A percentile compares a stretch with the other conserved stretches of the same genome.
phyloP scores from a whole-genome alignment of 2,797 vertebrate genomes.

The Pelodytes ibericus region DNA sequence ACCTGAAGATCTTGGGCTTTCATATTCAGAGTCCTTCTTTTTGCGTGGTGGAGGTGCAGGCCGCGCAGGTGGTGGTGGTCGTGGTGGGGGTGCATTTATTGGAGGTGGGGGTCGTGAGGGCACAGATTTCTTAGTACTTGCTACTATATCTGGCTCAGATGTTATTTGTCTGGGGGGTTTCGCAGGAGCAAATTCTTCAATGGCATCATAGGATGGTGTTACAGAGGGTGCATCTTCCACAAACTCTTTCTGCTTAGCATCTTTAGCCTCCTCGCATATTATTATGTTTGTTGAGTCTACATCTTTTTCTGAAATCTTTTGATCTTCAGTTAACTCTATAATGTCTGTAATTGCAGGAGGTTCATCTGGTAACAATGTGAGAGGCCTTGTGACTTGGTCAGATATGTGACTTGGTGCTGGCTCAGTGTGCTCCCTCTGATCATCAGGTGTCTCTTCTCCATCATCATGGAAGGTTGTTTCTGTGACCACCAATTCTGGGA shows the following conservation, averaged over 20 bases:
- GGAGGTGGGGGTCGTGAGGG: conserved; percentile 90
- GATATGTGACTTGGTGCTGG: conserved; percentile 49
- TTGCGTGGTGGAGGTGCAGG: conserved; percentile 83
- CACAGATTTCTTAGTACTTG: conserved; percentile 93
- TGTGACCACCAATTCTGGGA: conserved; percentile 65
- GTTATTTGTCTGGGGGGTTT: conserved; percentile 90
- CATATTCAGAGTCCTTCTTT: conserved; percentile 84
- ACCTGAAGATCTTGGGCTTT: conserved; percentile 77
- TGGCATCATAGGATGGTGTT: conserved; percentile 66
- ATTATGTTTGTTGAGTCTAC: conserved; percentile 54
- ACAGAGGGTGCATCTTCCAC: conserved; percentile 61
- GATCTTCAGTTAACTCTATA: conserved; percentile 56
- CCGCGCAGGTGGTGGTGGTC: conserved; percentile 89
- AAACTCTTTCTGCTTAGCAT: conserved; percentile 72
- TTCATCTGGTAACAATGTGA: conserved; percentile 61
- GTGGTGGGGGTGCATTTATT: conserved; percentile 82
- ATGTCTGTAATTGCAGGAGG: conserved; percentile 56
- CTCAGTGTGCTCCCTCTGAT: conserved; percentile 57
- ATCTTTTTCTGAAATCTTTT: conserved; percentile 57
- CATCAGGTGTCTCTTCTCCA: conserved; percentile 58
- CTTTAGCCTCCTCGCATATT: conserved; percentile 62
- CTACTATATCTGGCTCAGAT: conserved; percentile 94
- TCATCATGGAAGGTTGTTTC: conserved; percentile 66
- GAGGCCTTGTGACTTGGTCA: conserved; percentile 28
- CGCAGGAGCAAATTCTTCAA: conserved; percentile 78